A percentile compares a stretch with the other conserved stretches of the same genome.
Conservation (phyloP, 2,888 invertebrate genomes). For the Ephialtes manifestator region DNA sequence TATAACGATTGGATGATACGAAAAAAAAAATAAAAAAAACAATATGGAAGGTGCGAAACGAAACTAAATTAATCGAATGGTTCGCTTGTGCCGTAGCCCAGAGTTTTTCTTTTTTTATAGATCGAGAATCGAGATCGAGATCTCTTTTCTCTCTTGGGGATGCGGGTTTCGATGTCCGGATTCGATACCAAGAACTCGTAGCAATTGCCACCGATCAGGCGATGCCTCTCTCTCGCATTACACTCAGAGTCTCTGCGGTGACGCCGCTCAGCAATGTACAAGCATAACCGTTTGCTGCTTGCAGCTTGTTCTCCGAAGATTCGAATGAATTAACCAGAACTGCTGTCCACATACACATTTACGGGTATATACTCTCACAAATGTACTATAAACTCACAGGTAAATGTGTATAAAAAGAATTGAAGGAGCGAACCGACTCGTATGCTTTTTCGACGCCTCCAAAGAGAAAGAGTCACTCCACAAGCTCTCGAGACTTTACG, state of each 20-base stretch:
- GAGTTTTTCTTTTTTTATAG: conserved; percentile 28
- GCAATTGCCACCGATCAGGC: conserved; percentile 65
- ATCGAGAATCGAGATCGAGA: conserved; percentile 42
- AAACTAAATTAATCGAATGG: conserved; percentile 39
- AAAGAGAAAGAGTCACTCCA: conserved; percentile 28
- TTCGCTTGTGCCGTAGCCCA: conserved; percentile 16
- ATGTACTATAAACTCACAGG: conserved; percentile 22
- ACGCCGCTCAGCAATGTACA: conserved; percentile 22
- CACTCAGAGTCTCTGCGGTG: background rate
- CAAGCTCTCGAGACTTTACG: conserved; percentile 30
- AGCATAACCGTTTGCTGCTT: conserved; percentile 49
- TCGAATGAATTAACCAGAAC: conserved; percentile 64
- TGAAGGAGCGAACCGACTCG: conserved; percentile 23
- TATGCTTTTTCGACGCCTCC: conserved; percentile 51
- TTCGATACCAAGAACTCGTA: conserved; percentile 60
- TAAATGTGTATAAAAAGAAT: conserved; percentile 24
- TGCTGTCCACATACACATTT: conserved; percentile 36
- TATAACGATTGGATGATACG: background rate
- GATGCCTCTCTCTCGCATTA: conserved; percentile 12
- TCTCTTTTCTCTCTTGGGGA: conserved; percentile 21
- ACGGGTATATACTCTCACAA: conserved; percentile 33
- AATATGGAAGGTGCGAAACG: conserved; percentile 15
- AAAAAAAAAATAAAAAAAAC: background rate
- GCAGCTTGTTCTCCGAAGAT: conserved; percentile 51
- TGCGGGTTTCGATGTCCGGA: conserved; percentile 55